Percentiles rank a stretch among this genome's conserved stretches.
These are phyloP conservation scores for Pituophis catenifer DNA, from an alignment of 2,113 vertebrate species.

Conservation along the genomic window DNA sequence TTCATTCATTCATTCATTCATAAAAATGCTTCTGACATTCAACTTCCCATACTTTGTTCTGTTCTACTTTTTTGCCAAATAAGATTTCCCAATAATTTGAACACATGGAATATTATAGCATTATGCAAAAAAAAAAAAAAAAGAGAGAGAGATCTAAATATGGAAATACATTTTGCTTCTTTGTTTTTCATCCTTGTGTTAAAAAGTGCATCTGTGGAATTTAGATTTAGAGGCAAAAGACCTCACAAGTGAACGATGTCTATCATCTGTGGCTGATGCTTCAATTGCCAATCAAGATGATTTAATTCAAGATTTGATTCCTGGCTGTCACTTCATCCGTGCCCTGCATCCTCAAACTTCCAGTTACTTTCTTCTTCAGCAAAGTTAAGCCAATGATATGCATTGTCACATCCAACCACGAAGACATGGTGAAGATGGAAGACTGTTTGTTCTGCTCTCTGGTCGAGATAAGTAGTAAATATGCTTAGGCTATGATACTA, in stretches of 20 bases:
- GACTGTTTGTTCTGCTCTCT: conserved; percentile 4
- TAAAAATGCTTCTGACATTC: no score
- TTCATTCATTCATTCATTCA: no score
- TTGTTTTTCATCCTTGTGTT: not conserved
- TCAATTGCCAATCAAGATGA: not conserved
- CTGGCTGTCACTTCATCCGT: not conserved
- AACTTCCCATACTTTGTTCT: not conserved
- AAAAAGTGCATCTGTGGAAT: not conserved
- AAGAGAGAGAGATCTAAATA: not conserved
- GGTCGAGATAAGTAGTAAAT: conserved; percentile 4
- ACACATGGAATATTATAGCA: not conserved
- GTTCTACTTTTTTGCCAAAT: not conserved
- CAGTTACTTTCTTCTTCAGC: not conserved
- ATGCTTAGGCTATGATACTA: conserved; percentile 4
- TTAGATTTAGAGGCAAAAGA: not conserved
- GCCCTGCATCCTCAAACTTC: not conserved
- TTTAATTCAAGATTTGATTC: not conserved
- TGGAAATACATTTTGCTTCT: not conserved
- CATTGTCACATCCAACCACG: not conserved
- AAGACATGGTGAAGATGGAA: not conserved
- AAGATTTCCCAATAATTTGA: not conserved
- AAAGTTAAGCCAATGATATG: not conserved
- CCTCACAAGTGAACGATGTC: not conserved
- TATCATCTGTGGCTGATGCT: not conserved
- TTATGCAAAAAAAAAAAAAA: not conserved